Conservation (phyloP, 2,888 invertebrate genomes). For the Ophonus ardosiacus region DNA sequence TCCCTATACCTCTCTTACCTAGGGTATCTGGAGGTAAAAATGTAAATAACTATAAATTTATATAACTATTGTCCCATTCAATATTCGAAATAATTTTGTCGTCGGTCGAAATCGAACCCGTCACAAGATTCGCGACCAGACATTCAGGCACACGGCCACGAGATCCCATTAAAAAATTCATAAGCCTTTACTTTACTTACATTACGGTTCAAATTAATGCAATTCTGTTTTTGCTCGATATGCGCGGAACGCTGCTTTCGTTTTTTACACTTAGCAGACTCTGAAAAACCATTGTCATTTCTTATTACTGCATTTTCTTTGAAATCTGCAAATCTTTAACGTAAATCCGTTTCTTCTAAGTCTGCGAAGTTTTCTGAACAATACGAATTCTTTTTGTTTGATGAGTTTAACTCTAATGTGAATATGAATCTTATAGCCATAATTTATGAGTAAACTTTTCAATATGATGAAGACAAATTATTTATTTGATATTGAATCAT, state of each 20-base stretch:
- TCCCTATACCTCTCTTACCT: too few relatives aligned
- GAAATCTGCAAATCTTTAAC: constrained; percentile 11
- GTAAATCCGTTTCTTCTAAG: background rate
- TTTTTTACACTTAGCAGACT: background rate
- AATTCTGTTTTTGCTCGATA: background rate
- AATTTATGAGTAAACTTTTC: constrained; percentile 20
- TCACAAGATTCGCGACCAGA: too few relatives aligned
- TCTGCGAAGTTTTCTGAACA: constrained; percentile 31
- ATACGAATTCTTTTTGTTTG: background rate
- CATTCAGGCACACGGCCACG: too few relatives aligned
- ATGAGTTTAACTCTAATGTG: background rate
- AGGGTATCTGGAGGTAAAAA: too few relatives aligned
- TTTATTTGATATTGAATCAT: constrained; percentile 16
- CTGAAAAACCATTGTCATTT: background rate
- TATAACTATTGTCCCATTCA: too few relatives aligned
- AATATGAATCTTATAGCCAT: constrained; percentile 3
- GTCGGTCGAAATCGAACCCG: too few relatives aligned
- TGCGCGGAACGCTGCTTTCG: background rate
- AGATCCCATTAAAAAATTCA: too few relatives aligned
- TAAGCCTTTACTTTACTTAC: too few relatives aligned
- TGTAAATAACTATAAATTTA: too few relatives aligned
- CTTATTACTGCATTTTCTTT: background rate
- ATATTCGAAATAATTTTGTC: too few relatives aligned
- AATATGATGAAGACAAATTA: constrained; percentile 8
- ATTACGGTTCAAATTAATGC: background rate